Conservation (phyloP, 2,888 invertebrate species). For the Cataglyphis cursor region DNA sequence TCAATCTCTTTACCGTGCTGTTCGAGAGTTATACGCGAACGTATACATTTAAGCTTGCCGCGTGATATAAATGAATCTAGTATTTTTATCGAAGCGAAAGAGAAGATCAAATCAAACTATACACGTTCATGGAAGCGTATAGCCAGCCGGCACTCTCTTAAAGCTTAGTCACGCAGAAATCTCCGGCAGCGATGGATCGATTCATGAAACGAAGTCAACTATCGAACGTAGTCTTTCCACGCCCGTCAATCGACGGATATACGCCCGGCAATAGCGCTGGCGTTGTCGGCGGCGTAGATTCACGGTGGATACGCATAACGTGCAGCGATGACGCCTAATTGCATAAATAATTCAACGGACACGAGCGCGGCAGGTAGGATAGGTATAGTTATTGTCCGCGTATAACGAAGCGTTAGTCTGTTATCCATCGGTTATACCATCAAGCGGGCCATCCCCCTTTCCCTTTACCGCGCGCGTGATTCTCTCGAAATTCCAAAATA, state of each 20-base stretch:
- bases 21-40: constrained; percentile 24
- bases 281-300: constrained; percentile 43
- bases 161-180: constrained; percentile 42
- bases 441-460: constrained; percentile 62
- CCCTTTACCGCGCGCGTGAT: constrained; percentile 58
- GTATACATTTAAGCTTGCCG: not conserved
- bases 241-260: constrained; percentile 51
- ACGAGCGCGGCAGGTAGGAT: constrained; percentile 67
- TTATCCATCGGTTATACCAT: constrained; percentile 79
- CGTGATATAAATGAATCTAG: constrained; percentile 23
- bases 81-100: not conserved
- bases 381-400: constrained; percentile 78
- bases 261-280: constrained; percentile 36
- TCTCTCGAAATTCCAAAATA: constrained; percentile 67
- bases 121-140: not conserved
- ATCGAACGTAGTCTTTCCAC: constrained; percentile 52
- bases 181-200: constrained; percentile 34
- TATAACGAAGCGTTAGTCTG: constrained; percentile 81
- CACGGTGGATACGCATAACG: constrained; percentile 69
- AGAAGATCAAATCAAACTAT: not conserved
- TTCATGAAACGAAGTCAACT: constrained; percentile 44
- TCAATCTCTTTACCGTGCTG: not conserved
- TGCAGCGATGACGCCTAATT: constrained; percentile 81
- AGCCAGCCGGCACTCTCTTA: constrained; percentile 34
- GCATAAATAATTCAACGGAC: constrained; percentile 84